Evolutionary conservation across 2,113 vertebrate species (phyloP).

Genomic region (Ctenomys sociabilis): DNA sequence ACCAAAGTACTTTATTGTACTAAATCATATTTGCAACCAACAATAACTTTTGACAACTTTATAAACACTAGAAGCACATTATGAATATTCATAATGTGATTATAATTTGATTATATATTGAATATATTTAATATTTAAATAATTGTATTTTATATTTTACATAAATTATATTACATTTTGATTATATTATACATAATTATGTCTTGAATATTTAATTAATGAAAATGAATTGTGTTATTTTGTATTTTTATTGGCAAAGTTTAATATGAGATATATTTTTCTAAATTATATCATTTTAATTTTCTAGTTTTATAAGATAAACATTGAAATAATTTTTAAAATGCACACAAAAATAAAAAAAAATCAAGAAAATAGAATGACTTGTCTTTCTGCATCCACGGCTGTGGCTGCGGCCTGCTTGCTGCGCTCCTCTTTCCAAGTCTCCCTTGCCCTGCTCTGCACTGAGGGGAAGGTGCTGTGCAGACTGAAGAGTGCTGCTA

Average conservation of each 20-base stretch:
- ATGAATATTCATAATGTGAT: background rate
- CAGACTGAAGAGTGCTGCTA: background rate
- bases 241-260: background rate
- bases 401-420: background rate
- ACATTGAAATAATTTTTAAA: too few relatives aligned
- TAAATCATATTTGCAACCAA: background rate
- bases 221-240: background rate
- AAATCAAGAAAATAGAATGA: background rate
- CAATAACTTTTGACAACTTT: background rate
- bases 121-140: background rate
- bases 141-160: too few relatives aligned
- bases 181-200: too few relatives aligned
- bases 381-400: background rate
- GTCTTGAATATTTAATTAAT: background rate
- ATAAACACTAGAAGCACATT: background rate
- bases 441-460: accelerated
- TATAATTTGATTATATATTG: background rate
- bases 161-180: too few relatives aligned
- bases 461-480: accelerated
- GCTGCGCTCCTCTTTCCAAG: accelerated
- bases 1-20: background rate
- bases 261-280: background rate
- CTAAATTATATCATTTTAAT: background rate
- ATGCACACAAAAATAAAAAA: background rate
- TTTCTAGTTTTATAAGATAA: background rate